Evolutionary conservation across 2,113 vertebrate species (phyloP).

Genomic region (Etheostoma cragini): DNA sequence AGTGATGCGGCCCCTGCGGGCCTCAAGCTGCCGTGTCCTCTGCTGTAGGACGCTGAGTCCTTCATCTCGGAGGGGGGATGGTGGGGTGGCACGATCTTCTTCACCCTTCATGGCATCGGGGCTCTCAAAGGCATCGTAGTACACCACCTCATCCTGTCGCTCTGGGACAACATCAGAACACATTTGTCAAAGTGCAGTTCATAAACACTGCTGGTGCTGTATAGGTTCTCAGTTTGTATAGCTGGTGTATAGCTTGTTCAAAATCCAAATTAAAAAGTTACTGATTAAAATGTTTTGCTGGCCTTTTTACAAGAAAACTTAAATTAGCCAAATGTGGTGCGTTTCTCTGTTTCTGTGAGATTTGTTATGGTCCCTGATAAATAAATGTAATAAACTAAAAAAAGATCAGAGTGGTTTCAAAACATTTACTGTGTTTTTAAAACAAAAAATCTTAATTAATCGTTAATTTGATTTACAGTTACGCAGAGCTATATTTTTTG

Average conservation of each 20-base stretch:
- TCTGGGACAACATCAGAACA: slow-evolving; percentile 66
- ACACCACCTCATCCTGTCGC: slow-evolving; percentile 93
- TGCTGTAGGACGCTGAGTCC: slow-evolving; percentile 91
- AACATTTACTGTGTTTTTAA: not conserved
- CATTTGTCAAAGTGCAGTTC: not conserved
- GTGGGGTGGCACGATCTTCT: slow-evolving; percentile 82
- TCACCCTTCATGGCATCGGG: slow-evolving; percentile 95
- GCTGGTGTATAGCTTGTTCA: not conserved
- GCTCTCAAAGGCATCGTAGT: slow-evolving; percentile 97
- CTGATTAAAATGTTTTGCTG: too few species aligned
- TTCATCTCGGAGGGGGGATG: slow-evolving; percentile 86
- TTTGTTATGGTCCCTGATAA: too few species aligned
- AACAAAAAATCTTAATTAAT: not conserved
- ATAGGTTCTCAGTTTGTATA: not conserved
- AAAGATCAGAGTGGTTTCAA: not conserved
- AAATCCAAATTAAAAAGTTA: not conserved
- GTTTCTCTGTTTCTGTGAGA: too few species aligned
- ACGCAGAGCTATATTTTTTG: not conserved
- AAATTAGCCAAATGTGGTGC: too few species aligned
- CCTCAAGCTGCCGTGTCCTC: slow-evolving; percentile 94
- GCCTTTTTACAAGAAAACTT: too few species aligned
- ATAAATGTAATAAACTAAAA: not conserved
- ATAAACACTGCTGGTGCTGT: not conserved
- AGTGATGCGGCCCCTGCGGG: slow-evolving; percentile 94
- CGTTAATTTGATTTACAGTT: not conserved